Conservation (phyloP, 2,888 invertebrate genomes). For the Alloscopus bannaensis region DNA sequence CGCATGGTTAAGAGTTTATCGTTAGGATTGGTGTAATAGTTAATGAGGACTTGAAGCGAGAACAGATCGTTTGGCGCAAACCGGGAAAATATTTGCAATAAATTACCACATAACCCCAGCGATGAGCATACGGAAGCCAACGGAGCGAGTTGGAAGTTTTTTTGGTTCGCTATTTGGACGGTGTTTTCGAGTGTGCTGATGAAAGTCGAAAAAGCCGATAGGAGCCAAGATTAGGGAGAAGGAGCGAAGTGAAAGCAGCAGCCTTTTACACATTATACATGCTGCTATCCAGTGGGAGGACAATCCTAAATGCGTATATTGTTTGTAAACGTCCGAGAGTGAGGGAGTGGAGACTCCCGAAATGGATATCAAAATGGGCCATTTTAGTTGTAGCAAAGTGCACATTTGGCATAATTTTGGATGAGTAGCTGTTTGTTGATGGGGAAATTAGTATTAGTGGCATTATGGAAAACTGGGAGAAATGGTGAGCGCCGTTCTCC, state of each 20-base stretch:
- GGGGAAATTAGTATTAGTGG: constrained; percentile 63
- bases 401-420: constrained; percentile 64
- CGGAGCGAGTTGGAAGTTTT: neutral
- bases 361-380: constrained; percentile 58
- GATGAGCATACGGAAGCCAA: constrained; percentile 18
- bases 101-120: constrained; percentile 38
- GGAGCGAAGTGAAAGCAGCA: constrained; percentile 6
- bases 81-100: constrained; percentile 61
- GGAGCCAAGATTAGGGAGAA: constrained; percentile 51
- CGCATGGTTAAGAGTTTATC: too few relatives aligned
- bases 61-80: constrained; percentile 54
- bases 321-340: too few relatives aligned
- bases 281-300: too few relatives aligned
- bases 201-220: constrained; percentile 44
- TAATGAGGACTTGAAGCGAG: constrained; percentile 36
- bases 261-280: too few relatives aligned
- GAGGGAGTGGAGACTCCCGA: neutral
- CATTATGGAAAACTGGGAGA: constrained; percentile 48
- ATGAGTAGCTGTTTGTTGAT: constrained; percentile 64
- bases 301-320: too few relatives aligned
- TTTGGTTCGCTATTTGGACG: neutral
- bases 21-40: too few relatives aligned
- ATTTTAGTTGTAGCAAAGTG: constrained; percentile 59
- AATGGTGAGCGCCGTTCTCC: constrained; percentile 34
- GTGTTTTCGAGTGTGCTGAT: constrained; percentile 2